A percentile compares a stretch with the other conserved stretches of the same genome.
Evolutionary conservation across 2,113 vertebrate species (phyloP).

Genomic region (Hydropotes inermis): DNA sequence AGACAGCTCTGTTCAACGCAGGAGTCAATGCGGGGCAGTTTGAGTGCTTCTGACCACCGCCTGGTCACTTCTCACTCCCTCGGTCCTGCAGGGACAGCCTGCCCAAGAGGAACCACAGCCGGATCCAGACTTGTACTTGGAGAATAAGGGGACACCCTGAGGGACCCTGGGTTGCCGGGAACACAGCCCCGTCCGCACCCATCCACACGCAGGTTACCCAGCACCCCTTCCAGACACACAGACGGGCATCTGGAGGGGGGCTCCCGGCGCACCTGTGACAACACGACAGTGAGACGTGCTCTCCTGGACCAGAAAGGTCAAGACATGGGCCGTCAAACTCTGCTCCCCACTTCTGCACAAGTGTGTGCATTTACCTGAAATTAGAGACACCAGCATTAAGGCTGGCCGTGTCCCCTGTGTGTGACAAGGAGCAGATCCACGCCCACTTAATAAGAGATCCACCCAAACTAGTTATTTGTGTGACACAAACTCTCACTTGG

Average conservation of each 20-base stretch:
- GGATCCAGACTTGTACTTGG: fast-evolving
- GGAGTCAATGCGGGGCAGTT: fast-evolving
- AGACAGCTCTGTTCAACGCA: fast-evolving
- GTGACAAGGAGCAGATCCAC: fast-evolving
- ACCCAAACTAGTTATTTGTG: fast-evolving
- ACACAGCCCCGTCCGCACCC: fast-evolving
- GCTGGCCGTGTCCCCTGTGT: fast-evolving
- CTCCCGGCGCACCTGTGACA: fast-evolving
- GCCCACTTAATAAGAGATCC: too few relatives aligned
- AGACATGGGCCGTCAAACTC: background rate
- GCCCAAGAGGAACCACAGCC: fast-evolving
- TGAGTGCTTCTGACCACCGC: fast-evolving
- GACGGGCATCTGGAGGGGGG: fast-evolving
- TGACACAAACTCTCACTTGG: too few relatives aligned
- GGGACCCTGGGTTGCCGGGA: fast-evolving
- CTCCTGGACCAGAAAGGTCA: fast-evolving
- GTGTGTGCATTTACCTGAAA: background rate
- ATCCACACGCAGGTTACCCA: fast-evolving
- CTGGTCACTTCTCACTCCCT: fast-evolving
- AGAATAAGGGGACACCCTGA: too few relatives aligned
- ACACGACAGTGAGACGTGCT: fast-evolving
- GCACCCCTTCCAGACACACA: fast-evolving
- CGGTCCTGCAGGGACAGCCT: fast-evolving
- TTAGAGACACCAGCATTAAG: background rate
- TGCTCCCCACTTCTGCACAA: background rate